A percentile compares a stretch with the other conserved stretches of the same genome.
Conservation (phyloP, 2,113 vertebrate genomes). For the Eolophus roseicapilla region DNA sequence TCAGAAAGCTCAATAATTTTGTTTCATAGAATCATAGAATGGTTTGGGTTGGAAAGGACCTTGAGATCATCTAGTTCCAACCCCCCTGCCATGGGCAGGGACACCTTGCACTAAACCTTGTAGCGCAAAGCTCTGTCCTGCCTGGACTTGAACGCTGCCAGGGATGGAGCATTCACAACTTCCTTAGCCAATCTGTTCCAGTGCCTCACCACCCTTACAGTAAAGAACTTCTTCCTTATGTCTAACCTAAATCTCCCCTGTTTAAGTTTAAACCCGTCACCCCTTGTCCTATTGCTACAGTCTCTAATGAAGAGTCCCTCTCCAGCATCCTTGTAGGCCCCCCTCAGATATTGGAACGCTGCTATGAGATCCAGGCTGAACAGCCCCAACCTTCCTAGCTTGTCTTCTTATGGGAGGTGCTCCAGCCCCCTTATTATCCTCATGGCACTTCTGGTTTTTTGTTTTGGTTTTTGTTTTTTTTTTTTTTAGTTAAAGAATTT, state of each 20-base stretch:
- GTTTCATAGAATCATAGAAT: neutral
- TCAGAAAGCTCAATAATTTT: neutral
- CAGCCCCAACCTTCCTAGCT: neutral
- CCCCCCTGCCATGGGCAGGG: neutral
- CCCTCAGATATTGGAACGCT: neutral
- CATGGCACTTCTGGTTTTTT: neutral
- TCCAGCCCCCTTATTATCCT: neutral
- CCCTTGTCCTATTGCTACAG: neutral
- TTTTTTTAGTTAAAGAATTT: neutral
- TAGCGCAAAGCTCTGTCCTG: neutral
- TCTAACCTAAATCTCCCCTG: neutral
- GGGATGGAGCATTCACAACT: neutral
- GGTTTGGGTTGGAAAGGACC: neutral
- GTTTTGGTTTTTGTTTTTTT: neutral
- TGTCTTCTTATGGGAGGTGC: neutral
- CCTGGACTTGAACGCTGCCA: neutral
- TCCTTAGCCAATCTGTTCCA: neutral
- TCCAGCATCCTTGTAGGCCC: neutral
- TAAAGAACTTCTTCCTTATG: neutral
- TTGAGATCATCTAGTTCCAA: neutral
- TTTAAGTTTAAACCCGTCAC: neutral
- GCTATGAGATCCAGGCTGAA: neutral
- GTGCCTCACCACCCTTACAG: neutral
- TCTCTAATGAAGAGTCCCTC: neutral
- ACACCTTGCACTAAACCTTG: neutral